Conservation (phyloP, 2,888 invertebrate species). For the Ectemnius cavifrons region DNA sequence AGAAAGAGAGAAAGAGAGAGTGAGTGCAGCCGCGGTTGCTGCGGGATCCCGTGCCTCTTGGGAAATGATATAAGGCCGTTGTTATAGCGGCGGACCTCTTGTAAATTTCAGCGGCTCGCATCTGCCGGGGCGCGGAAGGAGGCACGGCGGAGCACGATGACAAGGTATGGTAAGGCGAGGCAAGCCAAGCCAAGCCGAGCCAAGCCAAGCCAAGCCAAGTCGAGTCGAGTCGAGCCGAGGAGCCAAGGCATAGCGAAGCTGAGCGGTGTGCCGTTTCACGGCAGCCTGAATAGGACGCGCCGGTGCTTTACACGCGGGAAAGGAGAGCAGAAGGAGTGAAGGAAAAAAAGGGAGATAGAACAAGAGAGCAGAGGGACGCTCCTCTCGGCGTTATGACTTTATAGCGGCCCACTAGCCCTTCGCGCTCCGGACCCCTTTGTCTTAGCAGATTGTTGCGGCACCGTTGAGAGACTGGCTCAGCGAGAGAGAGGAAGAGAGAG, state of each 20-base stretch:
- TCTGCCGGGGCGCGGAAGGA: constrained; percentile 47
- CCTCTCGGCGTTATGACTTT: constrained; percentile 69
- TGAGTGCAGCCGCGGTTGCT: constrained; percentile 28
- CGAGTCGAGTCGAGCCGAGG: too few species aligned
- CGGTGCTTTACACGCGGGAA: constrained; percentile 5
- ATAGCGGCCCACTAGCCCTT: constrained; percentile 61
- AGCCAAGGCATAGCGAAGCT: constrained; percentile 14
- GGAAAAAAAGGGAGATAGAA: background rate
- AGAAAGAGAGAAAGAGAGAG: background rate
- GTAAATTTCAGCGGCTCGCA: constrained; percentile 68
- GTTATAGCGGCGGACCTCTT: constrained; percentile 66
- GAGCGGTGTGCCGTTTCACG: constrained; percentile 20
- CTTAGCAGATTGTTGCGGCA: constrained; percentile 38
- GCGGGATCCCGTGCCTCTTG: constrained; percentile 68
- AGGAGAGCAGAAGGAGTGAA: constrained; percentile 8
- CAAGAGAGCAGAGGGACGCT: constrained; percentile 15
- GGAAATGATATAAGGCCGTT: constrained; percentile 72
- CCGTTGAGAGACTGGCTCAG: too few species aligned
- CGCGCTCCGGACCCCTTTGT: constrained; percentile 54
- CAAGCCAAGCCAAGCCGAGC: constrained; percentile 25
- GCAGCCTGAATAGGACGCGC: constrained; percentile 9
- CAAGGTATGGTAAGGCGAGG: constrained; percentile 29
- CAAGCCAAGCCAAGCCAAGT: constrained; percentile 21
- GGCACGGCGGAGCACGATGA: background rate
- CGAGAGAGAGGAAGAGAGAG: too few species aligned